phyloP scores from a whole-genome alignment of 1,140 invertebrate genomes.

The Lasioglossum baleicum region DNA sequence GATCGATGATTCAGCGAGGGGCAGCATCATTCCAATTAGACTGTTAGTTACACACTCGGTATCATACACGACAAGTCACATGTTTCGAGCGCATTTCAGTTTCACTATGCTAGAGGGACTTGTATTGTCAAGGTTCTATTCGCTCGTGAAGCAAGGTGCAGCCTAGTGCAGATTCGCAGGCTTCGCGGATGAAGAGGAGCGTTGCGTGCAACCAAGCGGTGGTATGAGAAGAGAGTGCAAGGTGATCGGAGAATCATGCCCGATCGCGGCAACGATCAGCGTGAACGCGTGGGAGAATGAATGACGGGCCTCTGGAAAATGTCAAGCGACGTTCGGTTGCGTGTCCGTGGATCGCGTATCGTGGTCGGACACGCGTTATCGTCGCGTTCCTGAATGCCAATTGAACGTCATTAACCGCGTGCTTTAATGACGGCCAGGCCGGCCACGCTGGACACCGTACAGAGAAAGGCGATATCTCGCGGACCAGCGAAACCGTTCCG shows the following conservation, averaged over 20 bases:
- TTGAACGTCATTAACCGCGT: background rate
- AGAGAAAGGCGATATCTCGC: background rate
- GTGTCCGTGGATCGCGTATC: background rate
- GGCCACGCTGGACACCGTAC: background rate
- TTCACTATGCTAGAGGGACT: background rate
- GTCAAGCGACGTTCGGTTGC: constrained; percentile 27
- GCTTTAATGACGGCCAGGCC: background rate
- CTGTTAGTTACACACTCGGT: constrained; percentile 25
- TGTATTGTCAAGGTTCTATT: background rate
- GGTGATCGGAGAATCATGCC: constrained; percentile 56
- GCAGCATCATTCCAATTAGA: background rate
- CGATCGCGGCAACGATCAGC: constrained; percentile 30
- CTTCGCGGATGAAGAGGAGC: constrained; percentile 47
- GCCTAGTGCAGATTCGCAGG: background rate
- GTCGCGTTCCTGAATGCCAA: background rate
- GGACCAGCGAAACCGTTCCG: constrained; percentile 24
- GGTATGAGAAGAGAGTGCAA: constrained; percentile 46
- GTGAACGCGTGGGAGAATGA: constrained; percentile 13
- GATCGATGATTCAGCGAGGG: too few relatives aligned
- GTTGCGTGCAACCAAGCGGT: constrained; percentile 52
- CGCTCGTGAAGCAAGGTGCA: background rate
- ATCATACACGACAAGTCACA: background rate
- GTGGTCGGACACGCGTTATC: background rate
- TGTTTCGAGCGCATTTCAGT: background rate
- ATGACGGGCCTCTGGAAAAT: constrained; percentile 21